phyloP scores from a whole-genome alignment of 92 coral and sea anemone genomes.

The Parazoanthus darwini region DNA sequence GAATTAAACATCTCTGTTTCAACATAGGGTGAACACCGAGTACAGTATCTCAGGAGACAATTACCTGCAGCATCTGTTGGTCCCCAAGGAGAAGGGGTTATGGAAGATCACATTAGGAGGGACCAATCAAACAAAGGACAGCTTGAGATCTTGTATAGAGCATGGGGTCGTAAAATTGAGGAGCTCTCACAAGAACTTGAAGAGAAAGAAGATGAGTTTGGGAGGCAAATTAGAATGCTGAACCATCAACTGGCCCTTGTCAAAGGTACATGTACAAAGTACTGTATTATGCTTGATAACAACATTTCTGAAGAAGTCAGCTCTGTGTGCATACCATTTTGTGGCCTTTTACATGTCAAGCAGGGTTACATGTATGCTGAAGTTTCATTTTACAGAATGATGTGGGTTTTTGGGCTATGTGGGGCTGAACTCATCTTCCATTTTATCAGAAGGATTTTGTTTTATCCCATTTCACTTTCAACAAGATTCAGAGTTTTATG shows the following conservation, averaged over 20 bases:
- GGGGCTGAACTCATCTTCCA: too few relatives aligned
- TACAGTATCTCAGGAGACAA: conserved; percentile 57
- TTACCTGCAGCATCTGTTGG: neutral
- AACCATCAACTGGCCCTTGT: conserved; percentile 83
- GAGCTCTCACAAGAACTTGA: conserved; percentile 75
- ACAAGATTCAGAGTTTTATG: too few relatives aligned
- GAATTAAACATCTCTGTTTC: neutral
- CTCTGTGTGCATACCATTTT: too few relatives aligned
- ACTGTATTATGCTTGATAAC: too few relatives aligned
- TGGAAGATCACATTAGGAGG: conserved; percentile 8
- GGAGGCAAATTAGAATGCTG: conserved; percentile 83
- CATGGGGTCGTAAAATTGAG: conserved; percentile 91
- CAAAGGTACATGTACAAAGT: conserved; percentile 61
- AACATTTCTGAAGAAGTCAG: neutral
- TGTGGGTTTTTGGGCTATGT: too few relatives aligned
- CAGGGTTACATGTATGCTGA: too few relatives aligned
- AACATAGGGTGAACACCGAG: conserved; percentile 60
- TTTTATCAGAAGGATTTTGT: too few relatives aligned
- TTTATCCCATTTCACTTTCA: too few relatives aligned
- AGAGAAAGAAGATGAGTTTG: conserved; percentile 87
- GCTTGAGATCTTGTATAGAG: conserved; percentile 88
- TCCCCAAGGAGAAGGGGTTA: neutral
- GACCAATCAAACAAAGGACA: conserved; percentile 59
- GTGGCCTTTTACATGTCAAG: neutral
- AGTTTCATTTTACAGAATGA: too few relatives aligned